Percentiles rank a stretch among this genome's conserved stretches.
phyloP scores from a whole-genome alignment of 2,888 invertebrate species.

The Caenorhabditis sinica region DNA sequence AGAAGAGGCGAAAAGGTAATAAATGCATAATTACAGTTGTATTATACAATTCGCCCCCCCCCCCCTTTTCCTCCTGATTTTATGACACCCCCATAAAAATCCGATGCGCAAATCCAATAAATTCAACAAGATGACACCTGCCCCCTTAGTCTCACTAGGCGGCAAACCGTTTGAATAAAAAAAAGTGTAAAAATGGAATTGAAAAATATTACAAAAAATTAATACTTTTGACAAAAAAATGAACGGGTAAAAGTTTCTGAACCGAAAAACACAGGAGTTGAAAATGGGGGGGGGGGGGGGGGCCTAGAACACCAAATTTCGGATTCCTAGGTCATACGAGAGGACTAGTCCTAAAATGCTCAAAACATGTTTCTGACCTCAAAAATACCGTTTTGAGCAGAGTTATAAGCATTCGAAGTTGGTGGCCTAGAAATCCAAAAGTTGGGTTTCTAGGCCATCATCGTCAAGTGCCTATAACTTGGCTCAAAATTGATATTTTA shows the following conservation, averaged over 20 bases:
- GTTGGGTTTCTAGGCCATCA: conserved; percentile 85
- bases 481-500: not conserved
- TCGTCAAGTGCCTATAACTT: conserved; percentile 8
- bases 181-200: conserved; percentile 7
- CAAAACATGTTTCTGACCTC: no score
- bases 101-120: conserved; percentile 21
- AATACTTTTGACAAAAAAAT: not conserved
- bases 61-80: not conserved
- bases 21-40: conserved; percentile 21
- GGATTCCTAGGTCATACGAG: not conserved
- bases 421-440: no score
- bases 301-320: not conserved
- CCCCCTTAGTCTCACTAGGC: not conserved
- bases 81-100: not conserved
- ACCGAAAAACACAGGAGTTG: no score
- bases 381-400: no score
- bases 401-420: no score
- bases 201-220: conserved; percentile 7
- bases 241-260: no score
- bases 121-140: conserved; percentile 18
- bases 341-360: no score
- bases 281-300: no score
- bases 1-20: not conserved
- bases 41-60: conserved; percentile 4
- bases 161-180: conserved; percentile 16